A percentile compares a stretch with the other conserved stretches of the same genome.
Conservation (phyloP, 2,888 invertebrate species). For the Celastrina argiolus region DNA sequence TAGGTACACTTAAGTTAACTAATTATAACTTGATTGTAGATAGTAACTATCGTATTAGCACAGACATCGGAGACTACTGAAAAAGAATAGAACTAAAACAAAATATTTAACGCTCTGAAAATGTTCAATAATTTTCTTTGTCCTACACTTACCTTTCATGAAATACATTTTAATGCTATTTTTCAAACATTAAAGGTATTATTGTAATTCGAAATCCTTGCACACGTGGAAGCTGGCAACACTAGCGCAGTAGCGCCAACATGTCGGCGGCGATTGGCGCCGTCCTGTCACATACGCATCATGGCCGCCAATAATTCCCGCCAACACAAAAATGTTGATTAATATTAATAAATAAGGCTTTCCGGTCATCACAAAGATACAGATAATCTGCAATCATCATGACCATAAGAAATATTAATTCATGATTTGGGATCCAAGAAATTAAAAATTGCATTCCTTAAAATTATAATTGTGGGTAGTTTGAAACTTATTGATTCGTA, state of each 20-base stretch:
- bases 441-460: too few relatives aligned
- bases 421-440: background rate
- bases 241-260: conserved; percentile 37
- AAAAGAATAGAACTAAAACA: too few relatives aligned
- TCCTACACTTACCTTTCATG: too few relatives aligned
- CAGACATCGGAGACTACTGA: too few relatives aligned
- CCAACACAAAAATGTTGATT: conserved; percentile 26
- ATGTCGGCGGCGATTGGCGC: conserved; percentile 54
- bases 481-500: background rate
- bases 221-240: conserved; percentile 22
- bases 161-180: too few relatives aligned
- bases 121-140: too few relatives aligned
- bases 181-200: background rate
- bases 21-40: too few relatives aligned
- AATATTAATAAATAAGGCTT: conserved; percentile 25
- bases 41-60: too few relatives aligned
- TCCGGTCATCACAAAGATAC: background rate
- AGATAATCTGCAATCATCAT: too few relatives aligned
- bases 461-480: background rate
- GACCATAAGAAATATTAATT: background rate
- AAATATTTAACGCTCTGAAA: too few relatives aligned
- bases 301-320: conserved; percentile 53
- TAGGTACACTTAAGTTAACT: too few relatives aligned
- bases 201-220: background rate
- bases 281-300: conserved; percentile 60